These are phyloP conservation scores for Strigamia crassipes DNA, from an alignment of 2,888 invertebrate genomes.

Conservation along the genomic window DNA sequence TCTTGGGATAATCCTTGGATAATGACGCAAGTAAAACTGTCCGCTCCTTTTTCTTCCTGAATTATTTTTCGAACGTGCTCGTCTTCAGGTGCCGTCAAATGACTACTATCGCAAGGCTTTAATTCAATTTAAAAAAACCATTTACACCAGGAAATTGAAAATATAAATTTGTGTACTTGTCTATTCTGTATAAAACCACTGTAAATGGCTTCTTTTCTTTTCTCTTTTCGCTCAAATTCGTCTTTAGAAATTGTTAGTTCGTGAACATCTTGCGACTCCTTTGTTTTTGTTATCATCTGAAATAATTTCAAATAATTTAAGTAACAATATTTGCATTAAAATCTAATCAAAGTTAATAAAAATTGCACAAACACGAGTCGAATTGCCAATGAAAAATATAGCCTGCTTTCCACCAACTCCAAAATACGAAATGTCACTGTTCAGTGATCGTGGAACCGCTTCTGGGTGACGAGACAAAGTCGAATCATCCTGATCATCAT, in stretches of 20 bases:
- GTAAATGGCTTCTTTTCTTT: conserved; percentile 58
- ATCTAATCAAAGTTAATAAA: not conserved
- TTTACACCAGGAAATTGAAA: not conserved
- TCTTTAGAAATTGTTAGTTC: conserved; percentile 59
- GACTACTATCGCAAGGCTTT: conserved; percentile 57
- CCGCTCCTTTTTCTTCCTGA: conserved; percentile 54
- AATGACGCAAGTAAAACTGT: conserved; percentile 58
- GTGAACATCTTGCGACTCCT: conserved; percentile 57
- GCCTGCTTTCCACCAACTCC: conserved; percentile 60
- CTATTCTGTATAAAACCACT: conserved; percentile 58
- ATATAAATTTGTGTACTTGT: conserved; percentile 54
- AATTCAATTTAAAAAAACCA: conserved; percentile 32
- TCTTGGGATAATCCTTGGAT: conserved; percentile 56
- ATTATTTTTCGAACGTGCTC: conserved; percentile 55
- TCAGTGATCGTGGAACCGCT: conserved; percentile 56
- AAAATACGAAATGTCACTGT: conserved; percentile 60
- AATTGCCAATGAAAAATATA: conserved; percentile 58
- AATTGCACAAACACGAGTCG: conserved; percentile 52
- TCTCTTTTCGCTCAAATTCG: conserved; percentile 59
- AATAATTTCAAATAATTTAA: not conserved
- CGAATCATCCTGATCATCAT: not conserved
- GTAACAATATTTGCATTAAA: not conserved
- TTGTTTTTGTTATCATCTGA: conserved; percentile 58
- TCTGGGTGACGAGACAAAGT: no score
- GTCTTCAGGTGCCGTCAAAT: conserved; percentile 55